Percentiles rank a stretch among this genome's conserved stretches.
phyloP scores from a whole-genome alignment of 1,140 invertebrate genomes.

The Gryllus bimaculatus region DNA sequence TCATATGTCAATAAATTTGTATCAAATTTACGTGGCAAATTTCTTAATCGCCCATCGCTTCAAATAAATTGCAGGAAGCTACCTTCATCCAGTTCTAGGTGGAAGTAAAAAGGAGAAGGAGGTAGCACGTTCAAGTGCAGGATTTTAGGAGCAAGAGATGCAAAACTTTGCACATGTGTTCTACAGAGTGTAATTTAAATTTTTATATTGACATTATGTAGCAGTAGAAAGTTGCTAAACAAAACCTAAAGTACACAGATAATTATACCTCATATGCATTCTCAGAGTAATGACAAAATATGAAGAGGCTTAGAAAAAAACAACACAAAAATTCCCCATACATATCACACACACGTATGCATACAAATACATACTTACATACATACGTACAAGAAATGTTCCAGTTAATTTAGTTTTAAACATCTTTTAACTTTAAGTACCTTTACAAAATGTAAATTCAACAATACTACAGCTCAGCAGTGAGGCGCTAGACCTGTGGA shows the following conservation, averaged over 20 bases:
- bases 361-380: not conserved
- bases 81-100: too few relatives aligned
- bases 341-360: not conserved
- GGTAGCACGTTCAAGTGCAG: not conserved
- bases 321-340: not conserved
- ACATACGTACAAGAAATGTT: not conserved
- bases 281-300: not conserved
- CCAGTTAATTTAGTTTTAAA: not conserved
- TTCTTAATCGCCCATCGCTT: too few relatives aligned
- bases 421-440: not conserved
- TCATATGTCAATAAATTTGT: too few relatives aligned
- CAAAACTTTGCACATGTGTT: not conserved
- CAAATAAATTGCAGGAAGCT: too few relatives aligned
- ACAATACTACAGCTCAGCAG: not conserved
- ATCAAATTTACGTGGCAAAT: too few relatives aligned
- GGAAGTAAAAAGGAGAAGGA: not conserved
- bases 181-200: not conserved
- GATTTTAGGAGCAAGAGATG: not conserved
- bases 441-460: conserved; percentile 6
- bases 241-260: conserved; percentile 1
- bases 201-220: conserved; percentile 2
- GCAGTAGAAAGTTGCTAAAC: not conserved
- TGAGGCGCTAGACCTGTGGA: not conserved
- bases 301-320: not conserved
- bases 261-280: not conserved